Evolutionary conservation across 2,797 vertebrate genomes (phyloP), one percentile per base, ranked within the genome.

Genomic region (Macropus fuliginosus): DNA sequence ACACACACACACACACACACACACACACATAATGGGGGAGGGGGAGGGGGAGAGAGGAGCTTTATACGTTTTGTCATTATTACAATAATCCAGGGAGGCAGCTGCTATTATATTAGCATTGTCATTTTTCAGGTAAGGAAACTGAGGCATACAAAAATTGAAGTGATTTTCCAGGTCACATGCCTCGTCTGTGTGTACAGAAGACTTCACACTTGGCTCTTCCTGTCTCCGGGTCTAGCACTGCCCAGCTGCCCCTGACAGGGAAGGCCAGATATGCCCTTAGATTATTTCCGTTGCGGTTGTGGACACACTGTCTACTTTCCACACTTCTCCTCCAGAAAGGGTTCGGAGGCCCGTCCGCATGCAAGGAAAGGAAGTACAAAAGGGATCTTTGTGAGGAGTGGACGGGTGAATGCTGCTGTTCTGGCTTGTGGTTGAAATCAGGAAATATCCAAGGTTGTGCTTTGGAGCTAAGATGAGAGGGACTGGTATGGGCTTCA

Each of bases 231-330:
- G 4, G 29, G 11, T 14, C 59, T 62, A 5, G 31, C 5, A 5
- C 62, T n/a, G 62, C 62, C 34, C 0, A 1, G n/a, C 14, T 91
- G 91, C 54, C 56, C 87, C 40, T 94, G 96, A 94, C 94, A 94
- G 94, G 55, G 91, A 74, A 27, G 92, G 21, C 92, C 9, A 24
- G 91, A 91, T 95, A 8, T 57, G 92, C 91, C 90, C 10, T 28
- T 92, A 94, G 95, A 89, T 97, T 97, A 93, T 96, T 97, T 98
- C 97, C 97, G 87, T 93, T 96, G 97, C 91, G 95, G 96, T 96
- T 89, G 14, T 50, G 56, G 66, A 59, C 31, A 29, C 8, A 31
- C 66, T 40, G 5, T 94, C 90, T 94, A 89, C 94, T 96, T 91
- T 28, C 62, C 66, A 6, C 16, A 31, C 16, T n/a, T 21, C 16